Conservation (phyloP, 2,888 invertebrate genomes). For the Amiota mariae region DNA sequence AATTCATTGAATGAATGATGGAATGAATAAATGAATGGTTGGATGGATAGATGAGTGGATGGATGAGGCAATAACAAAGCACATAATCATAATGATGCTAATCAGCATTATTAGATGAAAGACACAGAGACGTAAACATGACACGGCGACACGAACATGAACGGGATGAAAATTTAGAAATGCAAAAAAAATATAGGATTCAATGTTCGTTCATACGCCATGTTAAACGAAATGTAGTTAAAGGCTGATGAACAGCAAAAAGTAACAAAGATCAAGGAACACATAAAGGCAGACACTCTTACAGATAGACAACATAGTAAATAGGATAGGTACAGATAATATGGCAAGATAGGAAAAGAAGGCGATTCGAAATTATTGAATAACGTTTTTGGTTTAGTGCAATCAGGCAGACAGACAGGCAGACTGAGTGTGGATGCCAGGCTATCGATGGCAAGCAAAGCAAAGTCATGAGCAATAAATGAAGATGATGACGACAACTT, state of each 20-base stretch:
- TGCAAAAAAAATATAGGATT: neutral
- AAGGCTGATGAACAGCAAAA: neutral
- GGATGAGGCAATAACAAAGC: neutral
- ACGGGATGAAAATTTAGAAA: neutral
- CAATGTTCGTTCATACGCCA: constrained; percentile 17
- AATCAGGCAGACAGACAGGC: constrained; percentile 11
- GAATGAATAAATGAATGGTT: neutral
- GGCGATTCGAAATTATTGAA: constrained; percentile 15
- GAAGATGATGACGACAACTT: constrained; percentile 1
- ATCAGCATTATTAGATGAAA: constrained; percentile 19
- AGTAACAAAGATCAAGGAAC: neutral
- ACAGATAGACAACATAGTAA: neutral
- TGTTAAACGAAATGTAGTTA: constrained; percentile 9
- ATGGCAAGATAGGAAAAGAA: neutral
- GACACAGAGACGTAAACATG: neutral
- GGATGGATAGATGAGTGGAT: neutral
- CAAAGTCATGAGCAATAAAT: constrained; percentile 11
- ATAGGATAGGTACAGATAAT: neutral
- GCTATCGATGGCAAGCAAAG: constrained; percentile 45
- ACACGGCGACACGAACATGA: neutral
- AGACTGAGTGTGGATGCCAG: constrained; percentile 30
- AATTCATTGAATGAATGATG: neutral
- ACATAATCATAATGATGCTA: constrained; percentile 23
- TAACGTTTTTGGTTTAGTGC: neutral
- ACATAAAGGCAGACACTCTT: neutral